Conservation (phyloP, 2,113 vertebrate species). For the Entomyzon cyanotis region DNA sequence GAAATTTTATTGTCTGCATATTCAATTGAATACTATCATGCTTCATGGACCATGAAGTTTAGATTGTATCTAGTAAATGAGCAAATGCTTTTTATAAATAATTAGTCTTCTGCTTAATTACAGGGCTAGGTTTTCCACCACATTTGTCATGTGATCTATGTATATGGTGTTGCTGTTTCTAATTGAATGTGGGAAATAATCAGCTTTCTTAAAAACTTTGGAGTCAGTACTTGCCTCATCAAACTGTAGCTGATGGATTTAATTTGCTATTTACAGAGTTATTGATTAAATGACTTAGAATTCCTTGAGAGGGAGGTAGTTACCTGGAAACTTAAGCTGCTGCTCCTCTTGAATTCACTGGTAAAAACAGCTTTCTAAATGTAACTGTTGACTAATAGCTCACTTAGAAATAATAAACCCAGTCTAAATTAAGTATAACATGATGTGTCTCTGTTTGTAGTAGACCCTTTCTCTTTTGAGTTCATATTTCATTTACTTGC, state of each 20-base stretch:
- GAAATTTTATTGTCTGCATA: not conserved
- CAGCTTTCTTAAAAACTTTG: slow-evolving; percentile 22
- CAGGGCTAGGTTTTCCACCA: not conserved
- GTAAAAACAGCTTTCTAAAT: not conserved
- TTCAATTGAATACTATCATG: not conserved
- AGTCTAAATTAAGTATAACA: not conserved
- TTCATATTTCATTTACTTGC: not conserved
- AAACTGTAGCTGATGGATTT: slow-evolving; percentile 20
- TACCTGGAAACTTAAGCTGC: not conserved
- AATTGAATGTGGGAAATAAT: slow-evolving; percentile 43
- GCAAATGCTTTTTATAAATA: slow-evolving; percentile 40
- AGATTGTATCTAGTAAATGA: slow-evolving; percentile 41
- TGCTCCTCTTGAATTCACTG: not conserved
- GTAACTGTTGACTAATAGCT: slow-evolving; percentile 22
- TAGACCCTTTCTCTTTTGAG: not conserved
- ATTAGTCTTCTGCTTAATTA: slow-evolving; percentile 55
- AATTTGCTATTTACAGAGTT: slow-evolving; percentile 37
- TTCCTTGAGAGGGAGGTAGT: not conserved
- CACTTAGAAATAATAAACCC: not conserved
- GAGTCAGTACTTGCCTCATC: not conserved
- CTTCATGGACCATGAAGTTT: slow-evolving; percentile 27
- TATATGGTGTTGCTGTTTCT: not conserved
- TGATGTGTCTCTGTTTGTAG: not conserved
- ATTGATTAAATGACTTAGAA: slow-evolving; percentile 50
- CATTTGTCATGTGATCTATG: not conserved